phyloP scores from a whole-genome alignment of 1,140 invertebrate genomes.

The Octopus bimaculoides region DNA sequence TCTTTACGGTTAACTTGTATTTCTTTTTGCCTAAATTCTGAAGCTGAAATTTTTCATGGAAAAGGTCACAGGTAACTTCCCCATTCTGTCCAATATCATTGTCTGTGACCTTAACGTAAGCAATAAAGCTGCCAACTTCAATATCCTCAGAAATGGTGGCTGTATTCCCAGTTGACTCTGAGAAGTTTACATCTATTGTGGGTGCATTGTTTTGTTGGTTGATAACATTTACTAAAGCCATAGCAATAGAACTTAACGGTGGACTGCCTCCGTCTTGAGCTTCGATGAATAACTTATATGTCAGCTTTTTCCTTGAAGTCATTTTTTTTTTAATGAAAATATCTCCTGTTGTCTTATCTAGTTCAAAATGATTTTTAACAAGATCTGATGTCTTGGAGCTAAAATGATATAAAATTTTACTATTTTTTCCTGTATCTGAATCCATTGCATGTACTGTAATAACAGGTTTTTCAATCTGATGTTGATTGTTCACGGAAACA shows the following conservation, averaged over 20 bases:
- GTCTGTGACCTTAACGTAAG: slow-evolving; percentile 89
- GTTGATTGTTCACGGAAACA: slow-evolving; percentile 35
- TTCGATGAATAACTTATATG: slow-evolving; percentile 25
- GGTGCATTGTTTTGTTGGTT: slow-evolving; percentile 93
- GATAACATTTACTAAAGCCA: slow-evolving; percentile 88
- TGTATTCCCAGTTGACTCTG: slow-evolving; percentile 68
- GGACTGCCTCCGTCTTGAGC: slow-evolving; percentile 20
- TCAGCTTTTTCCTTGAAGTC: slow-evolving; percentile 15
- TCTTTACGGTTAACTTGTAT: slow-evolving; percentile 63
- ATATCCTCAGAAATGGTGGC: slow-evolving; percentile 94
- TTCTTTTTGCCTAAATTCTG: slow-evolving; percentile 27
- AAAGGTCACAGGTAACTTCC: slow-evolving; percentile 68
- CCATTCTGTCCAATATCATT: slow-evolving; percentile 87
- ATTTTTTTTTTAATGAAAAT: slow-evolving; percentile 21
- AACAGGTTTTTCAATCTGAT: slow-evolving; percentile 29
- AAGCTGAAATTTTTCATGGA: slow-evolving; percentile 22
- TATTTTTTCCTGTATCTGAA: slow-evolving; percentile 30
- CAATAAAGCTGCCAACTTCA: slow-evolving; percentile 80
- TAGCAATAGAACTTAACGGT: slow-evolving; percentile 82
- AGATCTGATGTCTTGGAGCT: slow-evolving; percentile 17
- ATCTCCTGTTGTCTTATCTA: slow-evolving; percentile 20
- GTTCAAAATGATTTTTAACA: slow-evolving; percentile 19
- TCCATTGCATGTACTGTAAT: slow-evolving; percentile 31
- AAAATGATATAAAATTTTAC: slow-evolving; percentile 24
- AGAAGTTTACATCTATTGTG: slow-evolving; percentile 81